phyloP scores from a whole-genome alignment of 2,113 vertebrate species.

The Salvelinus alpinus region DNA sequence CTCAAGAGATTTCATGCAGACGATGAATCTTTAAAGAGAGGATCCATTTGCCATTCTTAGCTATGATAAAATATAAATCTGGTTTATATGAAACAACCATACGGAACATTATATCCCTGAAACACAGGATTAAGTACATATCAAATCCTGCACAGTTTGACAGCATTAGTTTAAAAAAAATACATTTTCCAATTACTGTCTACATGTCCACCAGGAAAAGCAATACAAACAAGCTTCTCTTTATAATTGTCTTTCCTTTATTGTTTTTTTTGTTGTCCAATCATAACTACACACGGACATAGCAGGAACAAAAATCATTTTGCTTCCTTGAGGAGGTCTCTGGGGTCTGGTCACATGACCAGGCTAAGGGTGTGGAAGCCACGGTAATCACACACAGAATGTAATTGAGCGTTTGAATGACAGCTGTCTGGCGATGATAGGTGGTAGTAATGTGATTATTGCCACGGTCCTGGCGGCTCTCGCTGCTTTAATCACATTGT shows the following conservation, averaged over 20 bases:
- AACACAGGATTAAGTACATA: not conserved
- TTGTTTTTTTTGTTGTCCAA: not conserved
- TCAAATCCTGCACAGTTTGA: not conserved
- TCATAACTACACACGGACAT: not conserved
- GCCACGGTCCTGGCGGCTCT: not conserved
- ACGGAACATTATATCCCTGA: not conserved
- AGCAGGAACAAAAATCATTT: not conserved
- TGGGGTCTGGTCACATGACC: not conserved
- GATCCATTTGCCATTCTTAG: not conserved
- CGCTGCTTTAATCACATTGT: slow-evolving; percentile 9
- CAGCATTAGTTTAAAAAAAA: not conserved
- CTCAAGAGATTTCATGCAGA: too few species aligned
- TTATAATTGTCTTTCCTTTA: not conserved
- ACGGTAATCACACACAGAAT: slow-evolving; percentile 3
- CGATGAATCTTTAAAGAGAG: too few species aligned
- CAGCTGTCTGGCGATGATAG: slow-evolving; percentile 18
- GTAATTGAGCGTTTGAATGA: slow-evolving; percentile 19
- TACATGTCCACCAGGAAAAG: not conserved
- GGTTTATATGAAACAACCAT: not conserved
- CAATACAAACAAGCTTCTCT: not conserved
- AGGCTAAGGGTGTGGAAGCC: not conserved
- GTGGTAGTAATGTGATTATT: slow-evolving; percentile 21
- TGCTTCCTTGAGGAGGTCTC: not conserved
- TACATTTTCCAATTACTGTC: not conserved
- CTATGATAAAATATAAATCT: not conserved